phyloP scores from a whole-genome alignment of 2,888 invertebrate genomes.

The Scaeva pyrastri region DNA sequence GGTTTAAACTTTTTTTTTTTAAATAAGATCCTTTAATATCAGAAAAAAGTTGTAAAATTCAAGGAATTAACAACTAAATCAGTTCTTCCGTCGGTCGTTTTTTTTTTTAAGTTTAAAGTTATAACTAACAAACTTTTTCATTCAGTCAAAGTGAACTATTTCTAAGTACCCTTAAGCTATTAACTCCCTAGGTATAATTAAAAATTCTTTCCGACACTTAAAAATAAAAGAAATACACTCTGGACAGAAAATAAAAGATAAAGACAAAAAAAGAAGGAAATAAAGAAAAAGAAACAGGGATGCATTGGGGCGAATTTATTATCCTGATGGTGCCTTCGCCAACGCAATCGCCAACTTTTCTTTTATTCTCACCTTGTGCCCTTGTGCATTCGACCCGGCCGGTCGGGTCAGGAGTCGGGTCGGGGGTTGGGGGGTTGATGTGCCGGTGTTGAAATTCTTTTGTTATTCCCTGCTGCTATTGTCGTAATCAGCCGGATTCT shows the following conservation, averaged over 20 bases:
- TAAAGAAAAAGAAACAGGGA: slow-evolving; percentile 6
- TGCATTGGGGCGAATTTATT: slow-evolving; percentile 44
- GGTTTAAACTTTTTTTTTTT: too few species aligned
- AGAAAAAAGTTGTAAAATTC: neutral
- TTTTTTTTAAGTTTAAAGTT: neutral
- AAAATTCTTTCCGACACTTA: slow-evolving; percentile 58
- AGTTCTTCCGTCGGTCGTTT: neutral
- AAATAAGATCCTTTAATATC: too few species aligned
- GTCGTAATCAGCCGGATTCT: slow-evolving; percentile 52
- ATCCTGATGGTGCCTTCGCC: slow-evolving; percentile 19
- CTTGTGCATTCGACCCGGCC: slow-evolving; percentile 34
- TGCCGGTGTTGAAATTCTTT: slow-evolving; percentile 38
- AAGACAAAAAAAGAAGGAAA: neutral
- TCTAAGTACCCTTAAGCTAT: slow-evolving; percentile 44
- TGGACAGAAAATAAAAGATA: neutral
- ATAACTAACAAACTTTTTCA: neutral
- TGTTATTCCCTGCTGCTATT: slow-evolving; percentile 43
- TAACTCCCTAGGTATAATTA: slow-evolving; percentile 49
- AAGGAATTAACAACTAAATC: neutral
- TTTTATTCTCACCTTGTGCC: slow-evolving; percentile 28
- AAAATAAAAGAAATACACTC: neutral
- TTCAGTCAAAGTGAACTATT: slow-evolving; percentile 33
- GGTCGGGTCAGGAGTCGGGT: neutral
- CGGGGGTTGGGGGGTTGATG: too few species aligned
- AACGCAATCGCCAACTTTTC: neutral